A percentile compares a stretch with the other conserved stretches of the same genome.
These are phyloP conservation scores for Mechanitis mazaeus DNA, from an alignment of 2,888 invertebrate genomes.

Conservation along the genomic window DNA sequence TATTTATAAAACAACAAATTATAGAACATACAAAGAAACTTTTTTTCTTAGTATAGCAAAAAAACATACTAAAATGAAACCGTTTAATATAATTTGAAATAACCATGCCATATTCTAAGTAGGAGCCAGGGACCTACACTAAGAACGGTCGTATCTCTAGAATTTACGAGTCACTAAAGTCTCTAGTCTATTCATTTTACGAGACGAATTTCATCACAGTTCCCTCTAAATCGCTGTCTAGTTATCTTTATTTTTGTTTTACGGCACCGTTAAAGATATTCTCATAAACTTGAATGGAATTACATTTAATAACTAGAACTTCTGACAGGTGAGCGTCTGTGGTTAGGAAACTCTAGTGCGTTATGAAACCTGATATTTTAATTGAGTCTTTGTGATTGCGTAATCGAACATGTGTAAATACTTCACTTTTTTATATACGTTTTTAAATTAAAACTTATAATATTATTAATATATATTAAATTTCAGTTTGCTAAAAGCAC, in stretches of 20 bases:
- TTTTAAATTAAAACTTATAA: too few species aligned
- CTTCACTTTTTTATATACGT: too few species aligned
- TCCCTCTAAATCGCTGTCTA: constrained; percentile 44
- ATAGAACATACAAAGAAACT: too few species aligned
- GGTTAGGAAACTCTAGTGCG: background rate
- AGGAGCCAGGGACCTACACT: background rate
- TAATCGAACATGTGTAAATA: too few species aligned
- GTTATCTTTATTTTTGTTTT: constrained; percentile 62
- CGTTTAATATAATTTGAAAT: constrained; percentile 4
- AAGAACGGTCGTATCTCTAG: constrained; percentile 25
- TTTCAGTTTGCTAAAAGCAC: too few species aligned
- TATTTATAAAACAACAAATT: too few species aligned
- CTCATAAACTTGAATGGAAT: constrained; percentile 23
- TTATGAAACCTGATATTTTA: background rate
- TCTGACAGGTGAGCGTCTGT: background rate
- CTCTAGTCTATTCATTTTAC: constrained; percentile 58
- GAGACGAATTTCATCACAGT: constrained; percentile 61
- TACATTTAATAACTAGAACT: background rate
- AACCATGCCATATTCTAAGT: constrained; percentile 5
- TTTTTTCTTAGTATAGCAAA: too few species aligned
- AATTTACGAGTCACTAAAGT: constrained; percentile 57
- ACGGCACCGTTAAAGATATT: constrained; percentile 51
- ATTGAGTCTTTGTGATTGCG: background rate
- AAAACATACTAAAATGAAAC: too few species aligned
- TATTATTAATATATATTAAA: too few species aligned